Percentiles rank a stretch among this genome's conserved stretches.
These are phyloP conservation scores for Dermochelys coriacea DNA, from an alignment of 2,797 vertebrate species.

Conservation along the genomic window DNA sequence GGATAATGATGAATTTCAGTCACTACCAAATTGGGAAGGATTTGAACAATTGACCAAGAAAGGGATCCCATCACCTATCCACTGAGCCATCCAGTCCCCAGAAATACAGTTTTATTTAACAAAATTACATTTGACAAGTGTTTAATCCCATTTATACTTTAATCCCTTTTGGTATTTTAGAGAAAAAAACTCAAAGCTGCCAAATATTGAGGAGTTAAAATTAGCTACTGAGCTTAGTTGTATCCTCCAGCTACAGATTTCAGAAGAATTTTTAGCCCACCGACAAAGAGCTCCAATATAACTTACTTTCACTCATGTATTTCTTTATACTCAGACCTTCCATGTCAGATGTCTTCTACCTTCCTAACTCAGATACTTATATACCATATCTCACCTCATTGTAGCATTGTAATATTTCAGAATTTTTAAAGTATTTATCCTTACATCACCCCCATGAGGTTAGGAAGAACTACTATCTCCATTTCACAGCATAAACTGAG, in stretches of 20 bases:
- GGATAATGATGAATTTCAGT: constrained; percentile 11
- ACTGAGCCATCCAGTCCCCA: constrained; percentile 7
- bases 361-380: not conserved
- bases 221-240: not conserved
- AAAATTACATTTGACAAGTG: constrained; percentile 38
- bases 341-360: not conserved
- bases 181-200: not conserved
- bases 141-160: constrained; percentile 50
- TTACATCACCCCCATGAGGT: not conserved
- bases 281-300: not conserved
- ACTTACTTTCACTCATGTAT: not conserved
- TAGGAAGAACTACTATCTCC: not conserved
- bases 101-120: constrained; percentile 55
- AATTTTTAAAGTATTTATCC: not conserved
- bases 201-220: constrained; percentile 27
- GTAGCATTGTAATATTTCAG: not conserved
- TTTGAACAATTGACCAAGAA: constrained; percentile 65
- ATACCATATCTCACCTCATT: not conserved
- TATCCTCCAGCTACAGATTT: not conserved
- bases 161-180: constrained; percentile 62
- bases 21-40: not conserved
- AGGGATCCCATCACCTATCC: constrained; percentile 15
- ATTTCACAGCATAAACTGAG: not conserved
- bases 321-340: not conserved
- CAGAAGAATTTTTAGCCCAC: not conserved